Conservation (phyloP, 2,797 vertebrate genomes). For the Prunella strophiata region DNA sequence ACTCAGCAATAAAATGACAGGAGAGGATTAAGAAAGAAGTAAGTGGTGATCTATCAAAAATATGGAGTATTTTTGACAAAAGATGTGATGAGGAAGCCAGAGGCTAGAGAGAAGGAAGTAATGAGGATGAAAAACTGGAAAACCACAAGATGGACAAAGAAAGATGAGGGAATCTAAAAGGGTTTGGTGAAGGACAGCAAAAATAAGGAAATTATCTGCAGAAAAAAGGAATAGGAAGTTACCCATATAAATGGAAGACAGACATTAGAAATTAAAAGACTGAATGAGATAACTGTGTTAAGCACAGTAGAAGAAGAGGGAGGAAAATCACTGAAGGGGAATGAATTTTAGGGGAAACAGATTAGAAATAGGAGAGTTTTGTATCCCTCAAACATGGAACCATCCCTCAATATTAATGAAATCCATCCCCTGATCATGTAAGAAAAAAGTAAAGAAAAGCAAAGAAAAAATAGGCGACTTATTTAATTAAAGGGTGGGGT, state of each 20-base stretch:
- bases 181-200: background rate
- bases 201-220: background rate
- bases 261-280: background rate
- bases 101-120: background rate
- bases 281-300: background rate
- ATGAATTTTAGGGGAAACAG: background rate
- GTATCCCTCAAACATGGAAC: background rate
- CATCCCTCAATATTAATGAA: background rate
- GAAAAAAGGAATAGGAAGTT: background rate
- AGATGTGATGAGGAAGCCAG: constrained; percentile 12
- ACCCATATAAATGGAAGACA: background rate
- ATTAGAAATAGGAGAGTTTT: background rate
- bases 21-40: constrained; percentile 31
- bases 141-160: background rate
- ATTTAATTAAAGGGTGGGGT: background rate
- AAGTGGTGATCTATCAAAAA: constrained; percentile 51
- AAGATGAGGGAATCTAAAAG: background rate
- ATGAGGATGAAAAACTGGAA: constrained; percentile 27
- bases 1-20: constrained; percentile 39
- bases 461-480: background rate
- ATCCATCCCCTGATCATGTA: background rate
- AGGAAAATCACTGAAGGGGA: background rate
- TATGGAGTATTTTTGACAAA: constrained; percentile 45
- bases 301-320: background rate
- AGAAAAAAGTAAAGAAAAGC: background rate